Conservation (phyloP, 2,797 vertebrate genomes). For the Sebastes trivittatus region DNA sequence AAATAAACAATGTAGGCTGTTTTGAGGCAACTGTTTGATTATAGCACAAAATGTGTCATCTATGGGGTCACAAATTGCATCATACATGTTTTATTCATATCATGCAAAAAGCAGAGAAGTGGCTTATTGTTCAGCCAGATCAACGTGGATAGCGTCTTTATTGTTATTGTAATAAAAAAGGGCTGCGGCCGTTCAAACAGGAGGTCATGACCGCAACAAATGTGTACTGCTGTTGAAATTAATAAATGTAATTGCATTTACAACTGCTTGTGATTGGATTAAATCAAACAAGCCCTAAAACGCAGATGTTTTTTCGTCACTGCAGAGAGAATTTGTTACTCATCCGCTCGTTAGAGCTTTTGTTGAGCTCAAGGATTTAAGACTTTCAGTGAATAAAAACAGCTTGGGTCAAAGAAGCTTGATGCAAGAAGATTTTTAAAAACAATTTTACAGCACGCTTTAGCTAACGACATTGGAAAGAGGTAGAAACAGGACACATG, state of each 20-base stretch:
- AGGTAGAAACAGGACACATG: constrained; percentile 34
- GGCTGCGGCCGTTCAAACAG: constrained; percentile 30
- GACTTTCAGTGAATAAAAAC: constrained; percentile 23
- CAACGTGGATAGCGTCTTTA: constrained; percentile 22
- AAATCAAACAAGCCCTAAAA: constrained; percentile 38
- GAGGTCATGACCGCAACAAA: constrained; percentile 45
- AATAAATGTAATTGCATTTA: constrained; percentile 56
- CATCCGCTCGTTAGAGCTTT: constrained; percentile 30
- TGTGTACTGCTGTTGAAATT: constrained; percentile 41
- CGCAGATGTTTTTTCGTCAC: constrained; percentile 1
- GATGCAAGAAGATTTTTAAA: not conserved
- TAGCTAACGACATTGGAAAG: not conserved
- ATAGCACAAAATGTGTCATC: constrained; percentile 9
- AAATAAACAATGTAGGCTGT: not conserved
- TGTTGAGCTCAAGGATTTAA: constrained; percentile 37
- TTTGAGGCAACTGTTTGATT: not conserved
- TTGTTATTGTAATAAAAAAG: constrained; percentile 46
- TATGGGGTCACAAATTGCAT: constrained; percentile 19
- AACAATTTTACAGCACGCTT: constrained; percentile 36
- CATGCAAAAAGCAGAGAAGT: constrained; percentile 10
- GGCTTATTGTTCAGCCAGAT: constrained; percentile 30
- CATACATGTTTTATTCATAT: constrained; percentile 47
- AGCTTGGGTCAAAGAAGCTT: constrained; percentile 18
- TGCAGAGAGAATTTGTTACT: constrained; percentile 34
- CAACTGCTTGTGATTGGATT: constrained; percentile 54